These are phyloP conservation scores for Aspidapion aeneum DNA, from an alignment of 2,888 invertebrate species.

Conservation along the genomic window DNA sequence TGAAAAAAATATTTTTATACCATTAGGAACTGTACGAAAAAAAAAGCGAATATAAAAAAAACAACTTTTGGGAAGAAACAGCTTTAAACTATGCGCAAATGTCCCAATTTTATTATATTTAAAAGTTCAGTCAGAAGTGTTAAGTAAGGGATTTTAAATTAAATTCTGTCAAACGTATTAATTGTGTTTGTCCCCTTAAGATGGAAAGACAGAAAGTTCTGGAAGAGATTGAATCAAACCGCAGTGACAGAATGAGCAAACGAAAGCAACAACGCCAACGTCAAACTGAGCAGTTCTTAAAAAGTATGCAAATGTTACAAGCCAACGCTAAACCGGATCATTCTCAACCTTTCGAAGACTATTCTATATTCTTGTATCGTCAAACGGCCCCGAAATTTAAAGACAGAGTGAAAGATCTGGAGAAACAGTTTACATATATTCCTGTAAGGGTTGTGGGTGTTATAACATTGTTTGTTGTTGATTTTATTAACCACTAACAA, in stretches of 20 bases:
- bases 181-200: constrained; percentile 42
- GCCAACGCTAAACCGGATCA: constrained; percentile 67
- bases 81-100: too few species aligned
- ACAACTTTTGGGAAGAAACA: too few species aligned
- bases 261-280: constrained; percentile 67
- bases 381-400: constrained; percentile 82
- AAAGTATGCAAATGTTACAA: constrained; percentile 82
- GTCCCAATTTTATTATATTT: too few species aligned
- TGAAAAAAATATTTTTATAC: too few species aligned
- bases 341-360: constrained; percentile 70
- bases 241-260: constrained; percentile 59
- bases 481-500: constrained; percentile 7
- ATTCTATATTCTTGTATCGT: constrained; percentile 80
- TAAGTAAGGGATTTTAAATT: too few species aligned
- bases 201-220: constrained; percentile 73
- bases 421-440: constrained; percentile 64
- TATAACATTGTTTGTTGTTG: not conserved
- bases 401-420: constrained; percentile 79
- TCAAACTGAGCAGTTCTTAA: constrained; percentile 77
- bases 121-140: too few species aligned
- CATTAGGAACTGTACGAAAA: too few species aligned
- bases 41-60: too few species aligned
- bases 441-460: constrained; percentile 56
- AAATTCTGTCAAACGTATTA: too few species aligned
- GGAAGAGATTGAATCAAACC: constrained; percentile 69